Base-by-base conservation (phyloP, 2,113 vertebrate species). In the Archocentrus centrarchus region DNA sequence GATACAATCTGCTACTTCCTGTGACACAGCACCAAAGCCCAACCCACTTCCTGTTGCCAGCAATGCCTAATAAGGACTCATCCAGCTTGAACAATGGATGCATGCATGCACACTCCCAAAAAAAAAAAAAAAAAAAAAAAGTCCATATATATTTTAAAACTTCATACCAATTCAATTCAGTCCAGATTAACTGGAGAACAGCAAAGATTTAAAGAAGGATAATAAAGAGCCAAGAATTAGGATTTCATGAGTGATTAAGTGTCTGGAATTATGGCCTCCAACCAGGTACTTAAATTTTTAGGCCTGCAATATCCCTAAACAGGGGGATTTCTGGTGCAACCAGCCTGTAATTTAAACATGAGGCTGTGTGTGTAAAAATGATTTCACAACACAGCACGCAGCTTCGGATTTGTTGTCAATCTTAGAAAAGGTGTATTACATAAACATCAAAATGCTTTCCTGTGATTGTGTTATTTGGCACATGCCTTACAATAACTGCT, bases 1-100 rank as follows among this genome's bases (percentile, higher is more conserved):
- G 94, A 96, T 94, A 95, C 90, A 94, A 96, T 96, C 95, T 94
- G 91, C 79, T 87, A 60, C 92, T 95, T 96, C 95, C 94, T 89
- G 91, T 96, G 94, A 95, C 94, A 94, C 84, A 89, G 89, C 90
- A 89, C 53, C 79, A 77, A 84, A 85, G 84, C 85, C 82, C 91
- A 92, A 58, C 93, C 94, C 83, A 94, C 93, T 96, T 96, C 95
- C 95, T 96, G 94, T 87, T 94, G 82, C 88, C 87, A 87, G 58
- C 81, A 81, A 90, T 88, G 84, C 94, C 95, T 76, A 93, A 95
- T 94, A 96, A 94, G 95, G 95, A 80, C 59, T 68, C 82, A 61
- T 70, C 79, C n/a, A 60, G 77, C 50, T 79, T 75, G 70, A 83
- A 86, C 80, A 86, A 80, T 89, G 62, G 13, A 82, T 66, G 27